Base-by-base conservation (phyloP, 2,888 invertebrate species). In the Bellardia pandia region DNA sequence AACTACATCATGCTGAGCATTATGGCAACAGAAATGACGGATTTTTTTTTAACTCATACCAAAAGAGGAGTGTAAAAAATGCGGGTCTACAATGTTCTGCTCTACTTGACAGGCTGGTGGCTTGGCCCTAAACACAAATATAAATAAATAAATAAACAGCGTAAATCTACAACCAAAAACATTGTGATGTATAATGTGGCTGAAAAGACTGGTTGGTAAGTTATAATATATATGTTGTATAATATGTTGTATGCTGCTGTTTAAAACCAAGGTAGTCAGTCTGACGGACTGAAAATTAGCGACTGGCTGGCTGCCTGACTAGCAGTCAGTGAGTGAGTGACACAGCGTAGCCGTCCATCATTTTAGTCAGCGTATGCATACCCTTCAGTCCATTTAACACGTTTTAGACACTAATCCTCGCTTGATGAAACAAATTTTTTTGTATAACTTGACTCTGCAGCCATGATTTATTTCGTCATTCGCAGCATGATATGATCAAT, bases 311-410 rank as follows among this genome's bases (percentile, higher is more conserved):
- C 62, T 53, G 37, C 1, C 33, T n/a, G 71, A 3, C 13, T 62
- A 71, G 76, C 62, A 83, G 76, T 62, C 16, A 71, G 71, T 71
- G 74, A 68, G 51, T 84, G 88, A 85, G 78, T 87, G 85, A 88
- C 85, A 89, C 84, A 89, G 90, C 84, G 75, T 88, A 84, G 89
- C 92, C 92, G 92, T 92, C 92, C 92, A 92, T 92, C 92, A 92
- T 87, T 74, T 90, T 66, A 77, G 75, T 64, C 56, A 71, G 71
- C 64, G 77, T 60, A 66, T 58, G 68, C 74, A 37, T 62, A 91
- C 92, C 92, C 93, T 92, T 93, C 93, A 93, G 93, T 93, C 93
- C 93, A 93, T 93, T 93, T 93, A 93, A 93, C 93, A 93, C 93
- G 91, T 93, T 93, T 93, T 91, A 93, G 93, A 93, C 93, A 92